Base-by-base conservation (phyloP, 2,888 invertebrate genomes). In the Cenopis cana region DNA sequence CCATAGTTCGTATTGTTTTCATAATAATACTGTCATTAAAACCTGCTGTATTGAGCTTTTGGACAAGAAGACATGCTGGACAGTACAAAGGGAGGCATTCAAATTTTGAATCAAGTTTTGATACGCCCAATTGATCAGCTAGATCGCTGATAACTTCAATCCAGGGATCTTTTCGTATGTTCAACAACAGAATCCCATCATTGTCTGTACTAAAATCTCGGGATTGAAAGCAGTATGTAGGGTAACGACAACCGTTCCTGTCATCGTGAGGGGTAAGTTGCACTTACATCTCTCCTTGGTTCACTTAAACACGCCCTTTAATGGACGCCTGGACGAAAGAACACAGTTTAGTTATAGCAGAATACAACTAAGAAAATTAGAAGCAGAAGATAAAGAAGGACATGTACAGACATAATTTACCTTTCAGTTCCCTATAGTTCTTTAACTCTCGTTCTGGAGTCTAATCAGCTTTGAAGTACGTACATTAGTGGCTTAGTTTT, bases 211-310 rank as follows among this genome's bases (percentile, higher is more conserved):
- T 46, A 46, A 46, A 46, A 46, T 46, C n/a, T 4, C n/a, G n/a
- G 14, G n/a, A 46, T 46, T 46, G 46, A 71, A 18, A 20, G 18
- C 66, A 70, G 66, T 68, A 54, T 20, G 60, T 68, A 54, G 36
- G 60, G 49, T 71, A 72, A 52, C 66, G 38, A 20, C 67, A 56
- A 71, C 71, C 67, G 71, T 67, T 71, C 66, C 71, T 67, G 68
- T 62, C 68, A 60, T 29, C 56, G 65, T 49, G 84, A 12, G 84
- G 82, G 77, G 81, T 82, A 81, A 80, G 83, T 84, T 84, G 83
- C 80, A 94, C 94, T 94, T 94, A 94, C 94, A 88, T 89, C 86
- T 84, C 84, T 94, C 94, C 94, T 86, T 90, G 91, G 79, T 88
- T 24, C 90, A 87, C 86, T 88, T 92, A 92, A 83, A 88, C 85